Evolutionary conservation across 23 tunicate species (phyloP).

Genomic region (Oikopleura albicans): DNA sequence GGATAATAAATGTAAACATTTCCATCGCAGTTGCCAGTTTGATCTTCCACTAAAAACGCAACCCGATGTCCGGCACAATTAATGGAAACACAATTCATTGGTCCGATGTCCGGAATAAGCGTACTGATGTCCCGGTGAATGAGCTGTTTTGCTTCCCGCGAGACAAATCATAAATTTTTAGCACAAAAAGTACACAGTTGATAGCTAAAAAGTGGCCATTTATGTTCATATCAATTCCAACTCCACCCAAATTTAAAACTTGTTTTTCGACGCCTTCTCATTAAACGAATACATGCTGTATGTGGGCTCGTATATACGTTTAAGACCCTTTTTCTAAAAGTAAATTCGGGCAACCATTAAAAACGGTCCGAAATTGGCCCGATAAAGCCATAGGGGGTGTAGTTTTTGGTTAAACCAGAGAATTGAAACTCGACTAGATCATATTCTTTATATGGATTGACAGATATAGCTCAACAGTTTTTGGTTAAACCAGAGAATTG

Average conservation of each 20-base stretch:
- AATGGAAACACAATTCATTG: neutral
- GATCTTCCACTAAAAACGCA: neutral
- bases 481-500: too few species aligned
- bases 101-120: neutral
- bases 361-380: too few species aligned
- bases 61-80: neutral
- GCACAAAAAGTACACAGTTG: neutral
- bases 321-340: too few species aligned
- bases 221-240: neutral
- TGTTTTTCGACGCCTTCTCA: slow-evolving; percentile 6
- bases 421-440: too few species aligned
- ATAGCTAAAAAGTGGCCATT: neutral
- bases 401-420: too few species aligned
- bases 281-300: neutral
- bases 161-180: neutral
- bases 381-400: too few species aligned
- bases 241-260: neutral
- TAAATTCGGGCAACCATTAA: too few species aligned
- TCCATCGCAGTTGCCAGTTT: neutral
- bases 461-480: too few species aligned
- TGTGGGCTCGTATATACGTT: too few species aligned
- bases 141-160: neutral
- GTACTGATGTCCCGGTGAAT: neutral
- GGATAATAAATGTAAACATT: neutral
- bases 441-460: too few species aligned